Base-by-base conservation (phyloP, 2,888 invertebrate species). In the Sphaerophoria rueppellii region DNA sequence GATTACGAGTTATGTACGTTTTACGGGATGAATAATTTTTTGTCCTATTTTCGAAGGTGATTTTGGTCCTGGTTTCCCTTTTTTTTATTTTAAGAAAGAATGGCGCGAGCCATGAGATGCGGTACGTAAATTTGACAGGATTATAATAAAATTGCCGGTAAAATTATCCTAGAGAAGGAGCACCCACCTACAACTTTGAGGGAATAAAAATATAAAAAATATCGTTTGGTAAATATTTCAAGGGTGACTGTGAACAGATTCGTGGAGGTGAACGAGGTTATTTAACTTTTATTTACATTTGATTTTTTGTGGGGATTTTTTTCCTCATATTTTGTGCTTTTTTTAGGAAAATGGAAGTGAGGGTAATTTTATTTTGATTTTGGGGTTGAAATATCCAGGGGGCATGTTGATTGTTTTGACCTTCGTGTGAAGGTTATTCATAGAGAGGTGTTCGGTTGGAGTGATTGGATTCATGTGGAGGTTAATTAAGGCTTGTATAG, bases 381-480 rank as follows among this genome's bases (percentile, higher is more conserved):
- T 58, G 9, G 40, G 6, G 6, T 40, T 16, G 72, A 57, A 80
- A 72, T 78, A 58, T 40, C 35, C 65, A 37, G 6, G 16, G 50
- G 50, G 35, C 4, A 4, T 24, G 55, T 61, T 83, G 83, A 83
- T 83, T 83, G 69, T 80, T 80, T 80, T 76, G 80, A 83, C 83
- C 83, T 80, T 80, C 80, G 55, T 61, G 52, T 60, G 75, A 75
- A 83, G 83, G 83, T 83, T 83, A 75, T 61, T 32, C 24, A 43
- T 54, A 11, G 4, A 37, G 16, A 43, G 50, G 48, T 65, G 37
- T 16, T 43, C 50, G 12, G 50, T 34, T 14, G 34, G 6, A 16
- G 24, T 54, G 32, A 54, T 46, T 61, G 48, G 6, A 11, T 65
- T 65, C 14, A 14, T 65, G n/a, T 24, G 6, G 16, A 37, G 16